Evolutionary conservation across 1,140 invertebrate species (phyloP), one percentile per base, ranked within the genome.

Genomic region (Acromyrmex heyeri): DNA sequence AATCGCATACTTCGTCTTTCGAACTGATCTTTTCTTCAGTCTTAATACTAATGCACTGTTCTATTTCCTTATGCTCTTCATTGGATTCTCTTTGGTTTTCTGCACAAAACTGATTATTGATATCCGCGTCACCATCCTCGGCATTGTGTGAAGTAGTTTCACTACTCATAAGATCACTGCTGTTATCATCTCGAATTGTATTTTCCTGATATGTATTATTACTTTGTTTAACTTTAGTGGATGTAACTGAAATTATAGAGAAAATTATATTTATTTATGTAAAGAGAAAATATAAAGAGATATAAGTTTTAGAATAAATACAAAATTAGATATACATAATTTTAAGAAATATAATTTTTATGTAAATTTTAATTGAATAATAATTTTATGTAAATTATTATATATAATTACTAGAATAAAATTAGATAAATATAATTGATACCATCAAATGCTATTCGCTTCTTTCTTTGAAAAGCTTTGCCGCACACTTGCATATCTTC

Each of bases 401-500:
- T 21, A 10, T 73, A 30, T 73, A 30, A 67, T 65, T 21, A 69
- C 6, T 21, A 0, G 2, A 50, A 55, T 34, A 24, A 18, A 44
- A 70, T 76, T 1, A 55, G 0, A 79, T 78, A 2, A 4, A 64
- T 30, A 53, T 24, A 57, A 81, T 48, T 69, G n/a, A 50, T 88
- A 94, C 94, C 94, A 78, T 95, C 95, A 90, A 95, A 95, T 24
- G 94, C 95, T 62, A 95, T 95, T 24, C 95, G 89, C 78, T 93
- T 94, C 87, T 95, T 94, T 69, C 95, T 81, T 87, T 95, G 94
- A 73, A 95, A 95, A 14, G 91, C 93, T 69, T 95, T 95, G 16
- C 79, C 78, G 0, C 94, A 92, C 4, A 92, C 86, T 55, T 95
- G 94, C 61, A 93, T 88, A 18, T 94, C 93, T 12, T 95, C 94